These are phyloP conservation scores for Scaptomyza flava DNA, from an alignment of 2,888 invertebrate genomes.

Conservation along the genomic window DNA sequence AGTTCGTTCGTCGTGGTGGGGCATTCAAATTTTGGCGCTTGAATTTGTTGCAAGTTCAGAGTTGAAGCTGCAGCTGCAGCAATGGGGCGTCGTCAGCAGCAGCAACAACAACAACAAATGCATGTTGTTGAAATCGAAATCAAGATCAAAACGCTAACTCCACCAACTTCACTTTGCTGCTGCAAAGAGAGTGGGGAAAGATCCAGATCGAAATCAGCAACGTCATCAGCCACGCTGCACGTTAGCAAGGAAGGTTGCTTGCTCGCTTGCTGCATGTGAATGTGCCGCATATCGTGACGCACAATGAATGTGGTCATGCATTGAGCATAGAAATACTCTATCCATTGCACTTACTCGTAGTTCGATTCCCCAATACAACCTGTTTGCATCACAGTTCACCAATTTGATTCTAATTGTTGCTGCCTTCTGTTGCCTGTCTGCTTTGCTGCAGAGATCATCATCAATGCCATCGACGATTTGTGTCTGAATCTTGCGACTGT, in stretches of 20 bases:
- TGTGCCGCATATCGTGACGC: constrained; percentile 65
- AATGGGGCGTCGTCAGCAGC: constrained; percentile 62
- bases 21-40: constrained; percentile 80
- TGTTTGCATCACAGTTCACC: constrained; percentile 30
- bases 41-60: constrained; percentile 79
- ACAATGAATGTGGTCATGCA: constrained; percentile 64
- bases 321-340: not conserved
- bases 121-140: constrained; percentile 77
- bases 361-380: constrained; percentile 1
- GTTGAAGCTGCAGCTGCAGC: constrained; percentile 70
- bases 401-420: constrained; percentile 72
- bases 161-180: constrained; percentile 15
- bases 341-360: not conserved
- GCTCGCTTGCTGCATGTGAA: constrained; percentile 23
- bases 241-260: constrained; percentile 63
- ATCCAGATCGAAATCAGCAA: constrained; percentile 64
- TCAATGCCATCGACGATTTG: constrained; percentile 53
- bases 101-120: constrained; percentile 44
- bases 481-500: constrained; percentile 2
- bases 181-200: constrained; percentile 9
- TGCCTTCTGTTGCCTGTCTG: constrained; percentile 2
- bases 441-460: constrained; percentile 27
- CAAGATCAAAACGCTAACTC: constrained; percentile 67
- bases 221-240: constrained; percentile 73
- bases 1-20: constrained; percentile 61